Percentiles rank a stretch among this genome's conserved stretches.
Evolutionary conservation across 1,140 invertebrate species (phyloP).

Genomic region (Penaeus vannamei): DNA sequence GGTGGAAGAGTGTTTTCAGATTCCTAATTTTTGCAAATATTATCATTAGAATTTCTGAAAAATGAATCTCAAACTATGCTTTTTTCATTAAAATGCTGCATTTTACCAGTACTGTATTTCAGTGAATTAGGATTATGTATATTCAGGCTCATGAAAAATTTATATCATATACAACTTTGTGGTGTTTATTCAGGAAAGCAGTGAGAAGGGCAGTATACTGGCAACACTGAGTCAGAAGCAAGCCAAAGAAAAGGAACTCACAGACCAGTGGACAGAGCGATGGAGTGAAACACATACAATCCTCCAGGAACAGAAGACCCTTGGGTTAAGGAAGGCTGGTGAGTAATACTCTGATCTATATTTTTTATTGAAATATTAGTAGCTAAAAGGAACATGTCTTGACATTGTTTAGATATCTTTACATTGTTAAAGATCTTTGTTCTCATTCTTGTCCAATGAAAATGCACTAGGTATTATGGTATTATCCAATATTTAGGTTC

Average conservation of each 20-base stretch:
- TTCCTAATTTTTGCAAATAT: too few relatives aligned
- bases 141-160: too few relatives aligned
- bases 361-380: background rate
- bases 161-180: background rate
- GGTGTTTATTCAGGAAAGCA: conserved; percentile 61
- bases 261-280: conserved; percentile 93
- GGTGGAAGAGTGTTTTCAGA: too few relatives aligned
- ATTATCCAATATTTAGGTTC: too few relatives aligned
- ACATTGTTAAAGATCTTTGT: background rate
- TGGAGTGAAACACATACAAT: conserved; percentile 93
- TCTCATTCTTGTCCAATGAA: too few relatives aligned
- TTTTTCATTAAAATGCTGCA: too few relatives aligned
- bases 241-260: conserved; percentile 91
- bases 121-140: too few relatives aligned
- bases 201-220: conserved; percentile 49
- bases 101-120: too few relatives aligned
- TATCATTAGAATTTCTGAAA: too few relatives aligned
- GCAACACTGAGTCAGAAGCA: conserved; percentile 78
- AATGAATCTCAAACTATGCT: too few relatives aligned
- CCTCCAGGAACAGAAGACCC: conserved; percentile 86
- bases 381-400: background rate
- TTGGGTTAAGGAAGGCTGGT: conserved; percentile 87
- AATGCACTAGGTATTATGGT: too few relatives aligned
- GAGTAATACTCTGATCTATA: background rate
- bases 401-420: background rate